Base-by-base conservation (phyloP, 2,888 invertebrate species). In the Dicycla oo region DNA sequence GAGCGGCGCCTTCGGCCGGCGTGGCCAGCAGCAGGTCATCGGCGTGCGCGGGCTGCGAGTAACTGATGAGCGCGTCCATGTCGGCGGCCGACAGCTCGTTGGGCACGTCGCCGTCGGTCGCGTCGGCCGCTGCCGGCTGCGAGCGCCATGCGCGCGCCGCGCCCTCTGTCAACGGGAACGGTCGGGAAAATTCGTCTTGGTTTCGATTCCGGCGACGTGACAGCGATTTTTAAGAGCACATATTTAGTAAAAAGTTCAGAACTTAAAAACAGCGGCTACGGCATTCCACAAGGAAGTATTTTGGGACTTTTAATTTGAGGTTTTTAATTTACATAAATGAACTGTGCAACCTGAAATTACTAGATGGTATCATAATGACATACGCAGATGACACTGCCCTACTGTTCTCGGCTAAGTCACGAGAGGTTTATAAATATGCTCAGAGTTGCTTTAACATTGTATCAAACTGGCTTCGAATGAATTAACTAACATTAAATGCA, bases 1-100 rank as follows among this genome's bases (percentile, higher is more conserved):
- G 80, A 80, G 78, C 66, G 53, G 57, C 73, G 62, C 69, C 75
- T 40, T 62, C 73, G 73, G 89, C 97, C 91, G 98, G 98, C 60
- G 97, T 97, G 85, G 96, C 97, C 23, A 98, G 95, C 87, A 99
- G 95, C 89, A 99, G 96, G 94, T 98, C 97, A 87, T 98, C 98
- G 75, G 98, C 96, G 86, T 97, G 97, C 51, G 97, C 97, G 1
- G 99, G 99, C 93, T 99, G 99, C 45, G 99, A 99, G 96, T 98
- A 98, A 89, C 98, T 97, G 84, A 97, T 96, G 81, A 94, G 94
- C 79, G 96, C 96, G 84, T 95, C 96, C 91, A 97, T 96, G 84
- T 88, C 93, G 70, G 91, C 93, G 71, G 88, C 88, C 68, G 85
- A 88, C 91, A 90, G 84, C 62, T 75, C 77, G 79, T 53, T 66